phyloP scores from a whole-genome alignment of 1,140 invertebrate species.

The Drosophila pseudoananassae region DNA sequence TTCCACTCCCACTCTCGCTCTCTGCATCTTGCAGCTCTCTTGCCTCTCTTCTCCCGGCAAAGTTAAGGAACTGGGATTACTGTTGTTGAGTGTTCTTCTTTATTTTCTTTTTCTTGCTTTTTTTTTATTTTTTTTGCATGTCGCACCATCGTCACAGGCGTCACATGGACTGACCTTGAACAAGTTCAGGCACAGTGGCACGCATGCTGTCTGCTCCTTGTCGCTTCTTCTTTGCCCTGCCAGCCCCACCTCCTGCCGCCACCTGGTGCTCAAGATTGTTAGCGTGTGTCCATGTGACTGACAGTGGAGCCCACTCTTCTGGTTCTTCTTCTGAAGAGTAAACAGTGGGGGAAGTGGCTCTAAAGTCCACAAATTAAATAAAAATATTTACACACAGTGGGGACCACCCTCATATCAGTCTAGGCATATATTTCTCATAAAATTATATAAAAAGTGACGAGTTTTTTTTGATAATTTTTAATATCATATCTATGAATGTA shows the following conservation, averaged over 20 bases:
- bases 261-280: background rate
- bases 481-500: no score
- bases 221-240: constrained; percentile 42
- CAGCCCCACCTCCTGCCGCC: background rate
- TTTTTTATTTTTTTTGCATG: constrained; percentile 54
- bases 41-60: constrained; percentile 15
- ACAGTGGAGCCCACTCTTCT: background rate
- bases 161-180: constrained; percentile 62
- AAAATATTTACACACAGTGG: no score
- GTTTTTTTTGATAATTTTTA: no score
- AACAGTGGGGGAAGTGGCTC: no score
- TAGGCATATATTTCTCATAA: no score
- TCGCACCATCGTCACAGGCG: constrained; percentile 17
- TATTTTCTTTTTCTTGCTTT: constrained; percentile 30
- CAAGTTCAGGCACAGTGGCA: constrained; percentile 67
- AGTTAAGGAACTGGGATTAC: constrained; percentile 19
- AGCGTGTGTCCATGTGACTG: constrained; percentile 6
- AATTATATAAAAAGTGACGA: no score
- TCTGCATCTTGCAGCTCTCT: constrained; percentile 3
- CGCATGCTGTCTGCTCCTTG: constrained; percentile 28
- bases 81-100: constrained; percentile 15
- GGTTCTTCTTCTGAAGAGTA: no score
- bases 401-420: no score
- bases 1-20: background rate
- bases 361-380: no score